Conservation (phyloP, 1,140 invertebrate species). For the Microvelia longipes region DNA sequence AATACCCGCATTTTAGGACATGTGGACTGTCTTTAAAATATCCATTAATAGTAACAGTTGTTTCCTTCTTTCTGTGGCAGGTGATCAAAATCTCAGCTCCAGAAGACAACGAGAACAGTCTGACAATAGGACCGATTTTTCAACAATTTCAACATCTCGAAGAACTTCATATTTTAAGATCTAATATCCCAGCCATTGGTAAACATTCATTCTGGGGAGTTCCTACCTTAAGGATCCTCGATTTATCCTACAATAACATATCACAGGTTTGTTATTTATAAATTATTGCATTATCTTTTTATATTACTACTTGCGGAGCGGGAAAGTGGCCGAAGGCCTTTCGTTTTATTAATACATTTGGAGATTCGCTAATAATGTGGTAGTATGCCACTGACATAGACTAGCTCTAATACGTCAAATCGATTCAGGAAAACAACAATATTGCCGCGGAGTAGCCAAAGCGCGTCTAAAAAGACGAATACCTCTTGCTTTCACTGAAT, state of each 20-base stretch:
- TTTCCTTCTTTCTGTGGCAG: too few relatives aligned
- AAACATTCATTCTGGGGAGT: slow-evolving; percentile 62
- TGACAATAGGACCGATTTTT: slow-evolving; percentile 60
- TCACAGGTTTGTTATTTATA: slow-evolving; percentile 40
- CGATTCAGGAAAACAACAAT: not conserved
- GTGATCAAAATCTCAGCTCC: slow-evolving; percentile 54
- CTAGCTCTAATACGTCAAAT: not conserved
- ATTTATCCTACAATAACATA: slow-evolving; percentile 61
- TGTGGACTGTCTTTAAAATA: too few relatives aligned
- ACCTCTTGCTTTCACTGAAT: too few relatives aligned
- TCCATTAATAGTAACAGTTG: too few relatives aligned
- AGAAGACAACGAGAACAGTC: slow-evolving; percentile 39
- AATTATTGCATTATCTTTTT: too few relatives aligned
- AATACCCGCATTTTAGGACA: too few relatives aligned
- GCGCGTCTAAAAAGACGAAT: too few relatives aligned
- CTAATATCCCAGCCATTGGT: slow-evolving; percentile 60
- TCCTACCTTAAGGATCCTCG: slow-evolving; percentile 45
- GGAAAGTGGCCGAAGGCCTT: too few relatives aligned
- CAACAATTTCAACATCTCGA: slow-evolving; percentile 46
- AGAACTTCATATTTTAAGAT: slow-evolving; percentile 57
- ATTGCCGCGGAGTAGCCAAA: too few relatives aligned
- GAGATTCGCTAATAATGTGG: too few relatives aligned
- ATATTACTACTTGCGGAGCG: too few relatives aligned
- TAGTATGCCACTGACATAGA: not conserved
- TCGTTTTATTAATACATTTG: too few relatives aligned